Base-by-base conservation (phyloP, 2,888 invertebrate genomes). In the Chrysina gloriosa region DNA sequence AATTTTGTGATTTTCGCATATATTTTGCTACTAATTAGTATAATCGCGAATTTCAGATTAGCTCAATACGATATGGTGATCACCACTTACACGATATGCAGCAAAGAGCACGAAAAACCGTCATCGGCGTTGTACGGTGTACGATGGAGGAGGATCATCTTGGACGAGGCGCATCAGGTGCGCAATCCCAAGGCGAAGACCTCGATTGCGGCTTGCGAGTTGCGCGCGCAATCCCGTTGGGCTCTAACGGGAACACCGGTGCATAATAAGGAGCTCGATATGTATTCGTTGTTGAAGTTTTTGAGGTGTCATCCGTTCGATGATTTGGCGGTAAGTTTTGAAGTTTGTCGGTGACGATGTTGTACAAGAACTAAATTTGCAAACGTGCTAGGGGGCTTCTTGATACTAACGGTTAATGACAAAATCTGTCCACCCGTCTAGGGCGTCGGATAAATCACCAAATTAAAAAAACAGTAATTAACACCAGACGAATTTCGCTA, bases 151-250 rank as follows among this genome's bases (percentile, higher is more conserved):
- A 87, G 98, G 56, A 87, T 96, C 1, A 91, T 98, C 69, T 85
- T 98, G 19, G 98, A 98, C 84, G 98, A 98, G 84, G 98, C 94
- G 0, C 98, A 98, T 83, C 88, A 89, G 39, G 92, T 98, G 5
- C 90, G 97, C 74, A 98, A 98, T 84, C 88, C 92, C 80, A 95
- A 95, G 83, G 89, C 92, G 5, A 86, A 89, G 71, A 90, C 91
- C 0, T 90, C 94, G 0, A 79, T 85, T 69, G 92, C 93, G 0
- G 92, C 91, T 4, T 92, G 91, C 79, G 83, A 84, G 1, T 81
- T 96, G 48, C 75, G 81, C 0, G 89, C 89, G 3, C 85, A 83
- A 65, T 84, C 87, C 1, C 89, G 95, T 7, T 96, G 95, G 95
- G 92, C 91, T 0, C 86, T 98, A 16, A 96, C 97, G 0, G 98